These are phyloP conservation scores for Argyresthia goedartella DNA, from an alignment of 2,888 invertebrate species.

Conservation along the genomic window DNA sequence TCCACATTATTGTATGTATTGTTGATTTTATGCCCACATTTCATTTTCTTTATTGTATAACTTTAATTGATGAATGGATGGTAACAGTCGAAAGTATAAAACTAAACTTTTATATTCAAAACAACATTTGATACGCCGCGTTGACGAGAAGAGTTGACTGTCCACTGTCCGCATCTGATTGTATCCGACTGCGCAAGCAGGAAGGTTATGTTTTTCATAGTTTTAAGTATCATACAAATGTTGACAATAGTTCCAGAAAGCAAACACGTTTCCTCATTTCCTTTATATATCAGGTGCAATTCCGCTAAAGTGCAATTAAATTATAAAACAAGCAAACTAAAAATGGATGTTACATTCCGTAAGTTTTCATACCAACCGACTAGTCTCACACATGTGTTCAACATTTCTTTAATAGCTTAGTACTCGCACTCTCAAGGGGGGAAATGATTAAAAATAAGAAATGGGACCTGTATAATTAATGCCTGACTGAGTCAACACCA, in stretches of 20 bases:
- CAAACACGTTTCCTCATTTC: slow-evolving; percentile 2
- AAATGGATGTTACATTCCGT: slow-evolving; percentile 25
- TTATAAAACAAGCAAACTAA: slow-evolving; percentile 7
- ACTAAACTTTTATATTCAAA: no score
- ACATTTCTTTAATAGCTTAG: slow-evolving; percentile 29
- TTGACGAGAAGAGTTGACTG: no score
- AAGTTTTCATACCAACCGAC: slow-evolving; percentile 25
- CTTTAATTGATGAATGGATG: no score
- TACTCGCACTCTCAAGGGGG: slow-evolving; percentile 19
- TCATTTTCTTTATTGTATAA: not conserved
- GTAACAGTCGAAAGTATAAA: no score
- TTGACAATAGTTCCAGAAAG: not conserved
- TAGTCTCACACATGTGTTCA: slow-evolving; percentile 45
- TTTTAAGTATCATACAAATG: no score
- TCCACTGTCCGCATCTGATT: no score
- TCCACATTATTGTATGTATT: no score
- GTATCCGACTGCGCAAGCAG: no score
- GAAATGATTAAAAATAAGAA: no score
- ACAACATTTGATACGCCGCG: no score
- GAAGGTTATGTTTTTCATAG: no score
- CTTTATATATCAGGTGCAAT: slow-evolving; percentile 4
- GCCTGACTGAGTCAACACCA: slow-evolving; percentile 58
- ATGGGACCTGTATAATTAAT: slow-evolving; percentile 52
- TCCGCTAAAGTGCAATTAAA: slow-evolving; percentile 22
- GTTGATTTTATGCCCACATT: not conserved